Base-by-base conservation (phyloP, 2,797 vertebrate genomes). In the Macrochelys suwanniensis region DNA sequence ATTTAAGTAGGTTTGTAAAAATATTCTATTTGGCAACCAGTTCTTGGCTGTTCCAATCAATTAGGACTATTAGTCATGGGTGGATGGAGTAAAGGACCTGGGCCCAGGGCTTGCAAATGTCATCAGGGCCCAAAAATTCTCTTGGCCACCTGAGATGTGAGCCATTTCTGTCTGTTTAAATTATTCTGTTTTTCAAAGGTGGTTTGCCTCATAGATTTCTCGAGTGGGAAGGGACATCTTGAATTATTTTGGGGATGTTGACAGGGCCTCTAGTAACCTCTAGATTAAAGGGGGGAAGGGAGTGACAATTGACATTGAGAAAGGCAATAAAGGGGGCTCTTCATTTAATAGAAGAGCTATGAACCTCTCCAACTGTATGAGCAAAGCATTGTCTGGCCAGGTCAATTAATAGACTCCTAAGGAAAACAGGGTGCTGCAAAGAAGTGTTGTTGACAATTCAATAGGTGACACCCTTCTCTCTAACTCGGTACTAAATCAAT, bases 1-100 rank as follows among this genome's bases (percentile, higher is more conserved):
- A 97, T 95, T 94, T 88, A 92, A 94, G 53, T 1, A 21, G 61
- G 87, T 94, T 53, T 97, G 89, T 95, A 94, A 96, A 96, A 97
- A 97, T 97, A 97, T 96, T 97, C 97, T 91, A 74, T 84, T 98
- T 97, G 96, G 96, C 97, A 96, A 96, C 61, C 1, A 1, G 59
- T 51, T 57, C 92, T 97, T 97, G 97, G 96, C 97, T 95, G 95
- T 97, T 97, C 95, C 95, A 91, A 92, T 89, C 95, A 97, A 97
- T 97, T 97, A 97, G 82, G 89, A 85, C 92, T 90, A 91, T 95
- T 97, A 97, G 95, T 97, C 96, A 96, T 84, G 93, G 95, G 50
- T 87, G 84, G 94, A 85, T 61, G 45, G 88, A 96, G 89, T 89
- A 96, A 80, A 88, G 83, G 94, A 93, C 88, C 47, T 80, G 92